Percentiles rank a stretch among this genome's conserved stretches.
Evolutionary conservation across 1,140 invertebrate genomes (phyloP).

Genomic region (Plectus sambesii): DNA sequence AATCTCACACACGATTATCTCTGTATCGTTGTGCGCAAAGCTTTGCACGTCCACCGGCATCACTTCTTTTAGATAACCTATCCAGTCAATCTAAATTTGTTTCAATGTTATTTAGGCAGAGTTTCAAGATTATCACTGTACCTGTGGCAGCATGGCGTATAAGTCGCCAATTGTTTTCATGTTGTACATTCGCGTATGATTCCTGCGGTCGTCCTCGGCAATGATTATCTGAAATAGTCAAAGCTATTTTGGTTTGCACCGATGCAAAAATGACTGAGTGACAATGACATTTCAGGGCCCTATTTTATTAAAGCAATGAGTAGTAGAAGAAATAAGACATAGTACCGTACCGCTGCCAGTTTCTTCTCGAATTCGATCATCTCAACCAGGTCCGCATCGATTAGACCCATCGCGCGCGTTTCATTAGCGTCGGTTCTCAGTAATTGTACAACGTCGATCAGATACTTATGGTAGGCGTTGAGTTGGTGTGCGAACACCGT

Average conservation of each 20-base stretch:
- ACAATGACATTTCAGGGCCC: no score
- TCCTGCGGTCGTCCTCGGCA: slow-evolving; percentile 36
- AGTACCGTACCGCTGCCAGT: no score
- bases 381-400: slow-evolving; percentile 27
- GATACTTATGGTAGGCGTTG: slow-evolving; percentile 33
- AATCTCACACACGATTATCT: slow-evolving; percentile 29
- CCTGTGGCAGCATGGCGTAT: slow-evolving; percentile 20
- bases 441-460: slow-evolving; percentile 13
- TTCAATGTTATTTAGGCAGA: slow-evolving; percentile 1
- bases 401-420: slow-evolving; percentile 15
- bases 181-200: slow-evolving; percentile 38
- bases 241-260: no score
- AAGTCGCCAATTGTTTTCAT: slow-evolving; percentile 24
- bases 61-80: slow-evolving; percentile 24
- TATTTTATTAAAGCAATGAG: no score
- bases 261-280: no score
- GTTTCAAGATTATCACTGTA: slow-evolving; percentile 17
- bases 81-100: slow-evolving; percentile 25
- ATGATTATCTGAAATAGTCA: slow-evolving; percentile 32
- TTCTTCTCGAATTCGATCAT: slow-evolving; percentile 36
- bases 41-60: slow-evolving; percentile 32
- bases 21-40: slow-evolving; percentile 29
- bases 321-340: no score
- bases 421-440: neutral
- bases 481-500: slow-evolving; percentile 40